phyloP scores from a whole-genome alignment of 2,113 vertebrate genomes.

The Microcebus jonahi region DNA sequence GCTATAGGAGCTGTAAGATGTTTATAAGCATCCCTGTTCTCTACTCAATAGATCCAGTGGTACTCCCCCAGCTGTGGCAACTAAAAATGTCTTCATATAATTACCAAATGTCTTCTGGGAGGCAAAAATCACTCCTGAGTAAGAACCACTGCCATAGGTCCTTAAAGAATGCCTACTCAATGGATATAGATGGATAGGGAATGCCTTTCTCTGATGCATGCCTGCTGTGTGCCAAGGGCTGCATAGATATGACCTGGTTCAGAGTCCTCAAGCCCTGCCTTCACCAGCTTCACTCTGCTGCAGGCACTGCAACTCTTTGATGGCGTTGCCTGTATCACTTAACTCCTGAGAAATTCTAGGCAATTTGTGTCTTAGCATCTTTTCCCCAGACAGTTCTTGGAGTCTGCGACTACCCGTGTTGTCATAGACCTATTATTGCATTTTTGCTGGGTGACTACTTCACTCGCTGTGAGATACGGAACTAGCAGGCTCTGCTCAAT shows the following conservation, averaged over 20 bases:
- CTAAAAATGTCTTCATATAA: neutral
- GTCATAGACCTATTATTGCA: fast-evolving
- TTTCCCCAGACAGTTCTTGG: neutral
- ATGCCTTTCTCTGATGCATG: neutral
- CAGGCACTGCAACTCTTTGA: fast-evolving
- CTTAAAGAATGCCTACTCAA: neutral
- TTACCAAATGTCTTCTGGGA: neutral
- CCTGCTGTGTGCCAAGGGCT: fast-evolving
- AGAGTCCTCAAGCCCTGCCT: fast-evolving
- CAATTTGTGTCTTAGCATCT: neutral
- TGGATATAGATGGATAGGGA: neutral
- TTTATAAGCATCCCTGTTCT: neutral
- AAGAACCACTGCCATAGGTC: neutral
- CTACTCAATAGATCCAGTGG: neutral
- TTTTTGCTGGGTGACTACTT: neutral
- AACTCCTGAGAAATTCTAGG: neutral
- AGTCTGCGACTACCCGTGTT: fast-evolving
- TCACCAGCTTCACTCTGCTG: no score
- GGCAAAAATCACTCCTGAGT: neutral
- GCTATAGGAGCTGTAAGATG: neutral
- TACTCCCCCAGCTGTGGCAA: neutral
- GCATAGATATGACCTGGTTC: neutral
- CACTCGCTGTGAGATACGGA: no score
- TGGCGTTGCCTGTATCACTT: neutral
- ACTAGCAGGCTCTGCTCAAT: no score